Conservation (phyloP, 1,140 invertebrate genomes). For the Tribolium castaneum region DNA sequence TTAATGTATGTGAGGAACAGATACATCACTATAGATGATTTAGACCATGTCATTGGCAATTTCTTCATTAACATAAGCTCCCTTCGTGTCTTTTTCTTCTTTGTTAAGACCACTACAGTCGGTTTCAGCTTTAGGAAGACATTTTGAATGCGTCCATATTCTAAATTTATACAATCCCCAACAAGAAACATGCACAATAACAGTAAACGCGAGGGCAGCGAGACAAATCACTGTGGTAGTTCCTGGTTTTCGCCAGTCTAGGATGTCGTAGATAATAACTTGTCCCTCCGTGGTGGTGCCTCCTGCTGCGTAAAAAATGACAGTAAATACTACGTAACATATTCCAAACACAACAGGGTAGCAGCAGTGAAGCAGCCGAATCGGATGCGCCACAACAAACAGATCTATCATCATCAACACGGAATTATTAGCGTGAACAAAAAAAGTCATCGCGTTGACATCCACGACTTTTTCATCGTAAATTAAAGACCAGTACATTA, state of each 20-base stretch:
- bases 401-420: conserved; percentile 80
- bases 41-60: conserved; percentile 42
- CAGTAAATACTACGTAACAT: conserved; percentile 76
- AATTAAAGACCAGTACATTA: conserved; percentile 74
- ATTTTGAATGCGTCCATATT: conserved; percentile 41
- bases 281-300: conserved; percentile 73
- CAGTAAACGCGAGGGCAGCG: conserved; percentile 67
- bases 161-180: conserved; percentile 60
- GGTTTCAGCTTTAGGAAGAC: neutral
- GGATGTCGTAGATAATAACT: conserved; percentile 74
- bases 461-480: conserved; percentile 63
- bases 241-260: conserved; percentile 73
- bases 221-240: conserved; percentile 66
- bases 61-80: conserved; percentile 49
- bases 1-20: neutral
- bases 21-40: neutral
- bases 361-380: conserved; percentile 77
- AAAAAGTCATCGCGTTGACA: conserved; percentile 74
- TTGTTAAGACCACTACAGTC: neutral
- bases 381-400: conserved; percentile 75
- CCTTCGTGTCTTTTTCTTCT: neutral
- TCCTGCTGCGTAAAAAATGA: conserved; percentile 78
- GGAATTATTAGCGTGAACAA: conserved; percentile 80
- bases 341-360: conserved; percentile 73
- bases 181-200: conserved; percentile 65